Base-by-base conservation (phyloP, 2,113 vertebrate species). In the Chaetops frenatus region DNA sequence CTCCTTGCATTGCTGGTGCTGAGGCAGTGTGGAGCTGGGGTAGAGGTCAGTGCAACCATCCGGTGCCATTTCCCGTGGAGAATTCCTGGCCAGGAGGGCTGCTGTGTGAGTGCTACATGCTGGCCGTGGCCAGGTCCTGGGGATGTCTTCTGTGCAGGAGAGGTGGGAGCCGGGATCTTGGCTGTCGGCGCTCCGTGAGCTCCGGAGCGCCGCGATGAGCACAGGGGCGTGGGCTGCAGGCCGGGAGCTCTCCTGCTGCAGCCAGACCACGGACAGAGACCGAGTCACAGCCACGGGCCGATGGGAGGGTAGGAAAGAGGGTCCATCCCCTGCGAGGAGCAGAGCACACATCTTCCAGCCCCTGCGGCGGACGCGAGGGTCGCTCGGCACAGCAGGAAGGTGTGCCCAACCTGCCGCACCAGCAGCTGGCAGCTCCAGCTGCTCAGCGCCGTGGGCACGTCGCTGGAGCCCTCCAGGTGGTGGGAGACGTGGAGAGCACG, bases 1-100 rank as follows among this genome's bases (percentile, higher is more conserved):
- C 86, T 92, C 83, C 81, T 96, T 92, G 83, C 91, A 89, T 86
- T 94, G 91, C 96, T 95, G 95, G 93, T 96, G 83, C 95, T 91
- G 93, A 95, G 93, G 91, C 95, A 91, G 91, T 88, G 93, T 84
- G 72, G 80, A 96, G 83, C 83, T 91, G 84, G 93, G 83, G 71
- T 94, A n/a, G 61, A 88, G 50, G 72, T 92, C 77, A 36, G 33
- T 31, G 67, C 72, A 91, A 54, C 81, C 80, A 65, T 83, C 89
- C 56, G 23, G 83, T 88, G 79, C 82, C 66, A 67, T 92, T 94
- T 44, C 45, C 47, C 2, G 0, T 17, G 45, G 79, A 80, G 76
- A 77, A 60, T 83, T 88, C 76, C 65, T 83, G 86, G 76, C 64
- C 64, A 44, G 80, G 80, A 88, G 15, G 91, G 38, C 51, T 64